Evolutionary conservation across 1,140 invertebrate species (phyloP).

Genomic region (Drosophila oshimai): DNA sequence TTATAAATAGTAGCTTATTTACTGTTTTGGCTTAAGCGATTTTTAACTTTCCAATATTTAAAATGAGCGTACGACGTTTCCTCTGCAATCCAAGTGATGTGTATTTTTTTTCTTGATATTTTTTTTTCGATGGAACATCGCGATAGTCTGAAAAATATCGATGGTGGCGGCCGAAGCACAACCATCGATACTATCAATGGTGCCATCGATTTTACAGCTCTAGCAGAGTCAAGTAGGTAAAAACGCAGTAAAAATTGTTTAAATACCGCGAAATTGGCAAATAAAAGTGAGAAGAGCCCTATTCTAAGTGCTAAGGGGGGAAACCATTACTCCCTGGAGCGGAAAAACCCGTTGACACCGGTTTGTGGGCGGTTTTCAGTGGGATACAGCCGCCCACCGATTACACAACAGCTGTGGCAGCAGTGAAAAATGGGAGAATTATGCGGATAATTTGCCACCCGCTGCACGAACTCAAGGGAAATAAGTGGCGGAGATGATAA

Average conservation of each 20-base stretch:
- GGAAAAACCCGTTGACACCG: not conserved
- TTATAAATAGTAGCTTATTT: too few species aligned
- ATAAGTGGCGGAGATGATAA: not conserved
- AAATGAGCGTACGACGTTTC: too few species aligned
- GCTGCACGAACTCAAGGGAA: constrained; percentile 3
- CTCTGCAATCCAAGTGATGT: too few species aligned
- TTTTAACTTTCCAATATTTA: too few species aligned
- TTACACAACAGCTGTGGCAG: constrained; percentile 63
- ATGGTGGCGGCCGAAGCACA: too few species aligned
- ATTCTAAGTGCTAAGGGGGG: not conserved
- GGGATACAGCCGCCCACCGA: constrained; percentile 1
- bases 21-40: too few species aligned
- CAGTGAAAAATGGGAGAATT: constrained; percentile 52
- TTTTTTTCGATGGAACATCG: too few species aligned
- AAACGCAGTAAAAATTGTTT: constrained; percentile 1
- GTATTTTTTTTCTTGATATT: too few species aligned
- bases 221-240: constrained; percentile 39
- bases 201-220: too few species aligned
- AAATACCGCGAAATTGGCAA: not conserved
- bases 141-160: too few species aligned
- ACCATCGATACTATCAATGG: too few species aligned
- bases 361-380: not conserved
- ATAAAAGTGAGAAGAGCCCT: not conserved
- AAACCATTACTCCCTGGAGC: not conserved
- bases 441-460: constrained; percentile 2